Evolutionary conservation across 2,797 vertebrate genomes (phyloP).

Genomic region (Dipus sagitta): DNA sequence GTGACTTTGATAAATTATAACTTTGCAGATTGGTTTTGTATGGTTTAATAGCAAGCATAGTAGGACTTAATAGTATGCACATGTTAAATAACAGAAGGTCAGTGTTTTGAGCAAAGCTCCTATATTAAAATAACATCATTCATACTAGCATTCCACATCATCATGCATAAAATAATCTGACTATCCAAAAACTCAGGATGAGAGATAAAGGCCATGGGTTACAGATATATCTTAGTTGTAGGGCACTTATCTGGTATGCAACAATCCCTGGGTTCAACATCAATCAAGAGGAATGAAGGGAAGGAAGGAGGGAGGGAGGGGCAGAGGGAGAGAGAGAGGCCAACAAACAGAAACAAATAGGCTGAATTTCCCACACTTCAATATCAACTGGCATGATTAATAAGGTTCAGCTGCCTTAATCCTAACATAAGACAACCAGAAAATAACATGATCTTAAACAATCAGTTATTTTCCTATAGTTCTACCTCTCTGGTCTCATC

Average conservation of each 20-base stretch:
- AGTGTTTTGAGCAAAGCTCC: background rate
- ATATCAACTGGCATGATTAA: background rate
- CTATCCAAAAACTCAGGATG: background rate
- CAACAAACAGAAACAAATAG: background rate
- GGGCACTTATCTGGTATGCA: background rate
- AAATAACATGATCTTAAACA: background rate
- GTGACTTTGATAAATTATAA: constrained; percentile 5
- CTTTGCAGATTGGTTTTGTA: background rate
- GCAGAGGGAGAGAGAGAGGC: background rate
- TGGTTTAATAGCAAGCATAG: background rate
- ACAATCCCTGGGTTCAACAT: background rate
- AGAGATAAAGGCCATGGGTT: background rate
- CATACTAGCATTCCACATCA: background rate
- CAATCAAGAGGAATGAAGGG: background rate
- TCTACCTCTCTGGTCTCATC: background rate
- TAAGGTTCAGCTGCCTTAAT: background rate
- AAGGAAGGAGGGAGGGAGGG: background rate
- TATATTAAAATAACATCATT: background rate
- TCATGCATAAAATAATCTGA: background rate
- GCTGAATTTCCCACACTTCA: background rate
- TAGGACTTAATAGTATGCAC: background rate
- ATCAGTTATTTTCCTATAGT: background rate
- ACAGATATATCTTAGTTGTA: background rate
- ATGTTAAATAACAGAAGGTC: background rate
- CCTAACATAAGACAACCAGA: background rate